A percentile compares a stretch with the other conserved stretches of the same genome.
These are phyloP conservation scores for Gryon sp. DNA, from an alignment of 1,140 invertebrate genomes.

Conservation along the genomic window DNA sequence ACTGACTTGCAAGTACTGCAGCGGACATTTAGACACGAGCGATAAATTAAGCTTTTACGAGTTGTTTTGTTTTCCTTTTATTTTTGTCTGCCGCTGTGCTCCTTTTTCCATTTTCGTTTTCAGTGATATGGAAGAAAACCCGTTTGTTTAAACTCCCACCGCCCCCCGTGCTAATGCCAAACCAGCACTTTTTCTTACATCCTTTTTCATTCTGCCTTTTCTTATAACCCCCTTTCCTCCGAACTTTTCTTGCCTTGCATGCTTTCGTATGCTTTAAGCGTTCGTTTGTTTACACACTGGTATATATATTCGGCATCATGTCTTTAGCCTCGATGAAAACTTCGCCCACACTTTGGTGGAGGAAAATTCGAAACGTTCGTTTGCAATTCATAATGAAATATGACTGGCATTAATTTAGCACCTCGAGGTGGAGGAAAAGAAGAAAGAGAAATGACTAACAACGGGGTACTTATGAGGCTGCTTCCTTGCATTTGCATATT, in stretches of 20 bases:
- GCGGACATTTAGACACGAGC: constrained; percentile 62
- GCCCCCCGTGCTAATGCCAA: constrained; percentile 44
- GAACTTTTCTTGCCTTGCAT: constrained; percentile 24
- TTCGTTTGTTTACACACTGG: constrained; percentile 40
- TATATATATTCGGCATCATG: constrained; percentile 41
- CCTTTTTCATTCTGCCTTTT: no score
- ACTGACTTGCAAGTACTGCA: constrained; percentile 52
- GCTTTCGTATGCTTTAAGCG: constrained; percentile 20
- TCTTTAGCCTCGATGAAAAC: constrained; percentile 7
- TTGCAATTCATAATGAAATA: constrained; percentile 46
- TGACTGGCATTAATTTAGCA: constrained; percentile 33
- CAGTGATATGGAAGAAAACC: constrained; percentile 47
- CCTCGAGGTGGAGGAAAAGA: background rate
- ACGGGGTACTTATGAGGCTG: constrained; percentile 23
- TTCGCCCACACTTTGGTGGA: no score
- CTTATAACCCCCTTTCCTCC: no score
- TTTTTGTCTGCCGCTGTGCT: constrained; percentile 34
- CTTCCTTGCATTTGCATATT: constrained; percentile 45
- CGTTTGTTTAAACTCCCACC: constrained; percentile 52
- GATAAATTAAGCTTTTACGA: constrained; percentile 69
- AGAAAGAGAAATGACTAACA: background rate
- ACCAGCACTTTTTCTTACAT: constrained; percentile 51
- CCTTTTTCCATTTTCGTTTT: constrained; percentile 57
- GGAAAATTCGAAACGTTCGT: constrained; percentile 26
- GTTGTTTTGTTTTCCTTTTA: constrained; percentile 58